Base-by-base conservation (phyloP, 37 sponge, comb jelly and placozoan species). In the Chondrosia reniformis region DNA sequence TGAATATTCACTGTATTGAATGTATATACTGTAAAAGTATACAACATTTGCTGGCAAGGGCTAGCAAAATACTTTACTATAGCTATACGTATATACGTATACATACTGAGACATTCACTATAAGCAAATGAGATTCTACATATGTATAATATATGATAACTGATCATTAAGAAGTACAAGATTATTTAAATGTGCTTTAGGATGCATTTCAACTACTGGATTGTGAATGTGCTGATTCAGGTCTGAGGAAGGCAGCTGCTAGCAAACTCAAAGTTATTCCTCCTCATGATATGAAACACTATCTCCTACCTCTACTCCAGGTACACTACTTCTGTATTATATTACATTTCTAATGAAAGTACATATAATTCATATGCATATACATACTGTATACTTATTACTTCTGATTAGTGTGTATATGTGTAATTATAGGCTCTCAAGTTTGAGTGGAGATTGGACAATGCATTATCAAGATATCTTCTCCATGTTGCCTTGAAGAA, bases 391-490 rank as follows among this genome's bases (percentile, higher is more conserved):
- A n/a, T n/a, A n/a, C 66, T 13, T 62, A 75, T 75, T 30, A 45
- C 46, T 75, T 8, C 46, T 57, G 45, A 9, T 5, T 13, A 59
- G n/a, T 66, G 40, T 22, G 36, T 67, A 32, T 36, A 36, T 8
- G 32, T 69, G 15, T 56, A 10, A 25, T 10, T 44, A 0, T 36
- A 93, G 93, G 89, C 82, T 3, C 80, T 95, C 33, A 95, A 95
- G 85, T 95, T 91, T 80, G 95, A 95, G 75, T 71, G 86, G 12
- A 58, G 80, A 33, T 89, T 88, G 67, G 95, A 95, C 79, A 84
- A 79, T 66, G 77, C 88, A 15, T 67, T 95, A 61, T 89, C 87
- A 0, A 64, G 92, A 22, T 83, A 86, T 38, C 85, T 95, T 34
- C 81, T 95, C 45, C 80, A 79, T 52, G 55, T 75, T 57, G 95